Evolutionary conservation across 1,140 invertebrate genomes (phyloP), one percentile per base, ranked within the genome.

Genomic region (Tetragnatha versicolor): DNA sequence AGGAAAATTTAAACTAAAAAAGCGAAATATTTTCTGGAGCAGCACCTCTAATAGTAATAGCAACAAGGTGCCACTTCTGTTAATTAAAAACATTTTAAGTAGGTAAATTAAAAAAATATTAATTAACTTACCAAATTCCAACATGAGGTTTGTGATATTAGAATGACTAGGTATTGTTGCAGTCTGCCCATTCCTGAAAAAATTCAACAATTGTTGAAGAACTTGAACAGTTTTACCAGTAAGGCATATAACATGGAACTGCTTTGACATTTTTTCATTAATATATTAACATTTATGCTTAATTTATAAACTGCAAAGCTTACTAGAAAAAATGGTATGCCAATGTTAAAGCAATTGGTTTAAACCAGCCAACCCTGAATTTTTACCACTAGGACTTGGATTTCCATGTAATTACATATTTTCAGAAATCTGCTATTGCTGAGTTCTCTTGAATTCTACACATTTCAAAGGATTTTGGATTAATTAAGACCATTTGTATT

Each of bases 51-150:
- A 9, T 60, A n/a, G 14, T 60, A 60, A 10, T 20, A 14, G 1
- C 3, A 5, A 33, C 0, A n/a, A 60, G 20, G n/a, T 60, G 9
- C n/a, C 6, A 9, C 0, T 5, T 33, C 2, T 6, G 17, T 20
- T 17, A 17, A 20, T 65, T 22, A 27, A 65, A 65, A 4, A 58
- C 22, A 29, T 29, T 27, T 31, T 9, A 58, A 31, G 10, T 29
- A 9, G 10, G 10, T 58, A 31, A 29, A 12, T 5, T 1, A 9
- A 27, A 29, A 17, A 27, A 58, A 29, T 27, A 12, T 29, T 12
- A 9, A 42, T 10, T 9, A 22, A 49, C 63, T 68, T 47, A 68
- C 63, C 63, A 31, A 68, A 49, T 7, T 68, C 63, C 14, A 49
- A 20, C 49, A 68, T 27, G 25, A 68, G 17, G 20, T 49, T 68